Percentiles rank a stretch among this genome's conserved stretches.
Conservation (phyloP, 2,797 vertebrate genomes). For the Masticophis lateralis region DNA sequence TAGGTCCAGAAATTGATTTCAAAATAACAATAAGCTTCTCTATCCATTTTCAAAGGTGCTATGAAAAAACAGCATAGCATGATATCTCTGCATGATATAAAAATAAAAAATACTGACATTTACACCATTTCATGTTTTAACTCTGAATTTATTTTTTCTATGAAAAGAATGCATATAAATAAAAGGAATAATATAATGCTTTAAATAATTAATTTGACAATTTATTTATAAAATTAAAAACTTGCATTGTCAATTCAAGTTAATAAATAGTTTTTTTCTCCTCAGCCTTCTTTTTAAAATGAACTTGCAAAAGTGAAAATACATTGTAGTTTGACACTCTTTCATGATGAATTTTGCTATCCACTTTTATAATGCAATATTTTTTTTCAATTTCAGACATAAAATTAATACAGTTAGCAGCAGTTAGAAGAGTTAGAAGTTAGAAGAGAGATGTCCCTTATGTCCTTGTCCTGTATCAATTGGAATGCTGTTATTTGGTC, state of each 20-base stretch:
- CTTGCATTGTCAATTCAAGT: neutral
- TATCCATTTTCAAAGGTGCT: neutral
- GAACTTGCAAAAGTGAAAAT: neutral
- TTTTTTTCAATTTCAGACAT: neutral
- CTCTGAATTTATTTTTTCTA: neutral
- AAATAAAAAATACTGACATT: neutral
- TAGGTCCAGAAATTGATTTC: neutral
- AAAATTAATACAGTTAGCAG: neutral
- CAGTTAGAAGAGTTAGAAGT: neutral
- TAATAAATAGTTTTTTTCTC: neutral
- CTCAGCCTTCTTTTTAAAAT: neutral
- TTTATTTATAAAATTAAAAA: neutral
- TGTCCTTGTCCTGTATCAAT: neutral
- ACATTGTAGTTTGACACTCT: neutral
- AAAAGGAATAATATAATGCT: neutral
- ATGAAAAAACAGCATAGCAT: neutral
- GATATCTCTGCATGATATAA: neutral
- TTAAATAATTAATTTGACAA: neutral
- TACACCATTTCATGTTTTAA: neutral
- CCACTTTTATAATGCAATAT: neutral
- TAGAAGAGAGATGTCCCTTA: neutral
- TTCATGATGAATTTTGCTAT: neutral
- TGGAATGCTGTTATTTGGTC: neutral
- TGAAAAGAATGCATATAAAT: neutral
- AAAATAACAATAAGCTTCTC: neutral